These are phyloP conservation scores for Takifugu flavidus DNA, from an alignment of 2,113 vertebrate species.

Conservation along the genomic window DNA sequence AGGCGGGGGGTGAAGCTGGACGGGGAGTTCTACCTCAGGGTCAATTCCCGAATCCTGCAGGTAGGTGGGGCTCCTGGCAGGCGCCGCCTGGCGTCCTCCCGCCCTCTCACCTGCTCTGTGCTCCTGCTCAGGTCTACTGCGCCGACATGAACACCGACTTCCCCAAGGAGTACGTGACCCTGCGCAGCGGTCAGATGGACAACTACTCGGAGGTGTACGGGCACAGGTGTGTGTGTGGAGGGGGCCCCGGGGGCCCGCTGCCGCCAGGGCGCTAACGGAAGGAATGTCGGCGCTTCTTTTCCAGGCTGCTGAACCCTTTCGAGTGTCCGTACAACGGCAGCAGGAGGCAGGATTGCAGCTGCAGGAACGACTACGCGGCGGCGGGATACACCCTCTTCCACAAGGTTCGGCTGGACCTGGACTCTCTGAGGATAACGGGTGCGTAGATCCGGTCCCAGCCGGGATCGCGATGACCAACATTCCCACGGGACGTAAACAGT, in stretches of 20 bases:
- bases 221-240: constrained; percentile 72
- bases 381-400: constrained; percentile 88
- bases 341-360: constrained; percentile 84
- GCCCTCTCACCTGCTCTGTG: constrained; percentile 18
- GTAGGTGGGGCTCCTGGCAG: constrained; percentile 62
- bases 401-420: constrained; percentile 88
- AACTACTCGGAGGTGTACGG: constrained; percentile 96
- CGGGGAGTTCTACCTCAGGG: constrained; percentile 84
- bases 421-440: constrained; percentile 89
- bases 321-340: constrained; percentile 94
- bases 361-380: constrained; percentile 86
- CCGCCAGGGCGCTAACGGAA: not conserved
- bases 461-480: no score
- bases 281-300: not conserved
- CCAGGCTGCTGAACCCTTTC: constrained; percentile 88
- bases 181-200: constrained; percentile 87
- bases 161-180: constrained; percentile 89
- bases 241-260: not conserved
- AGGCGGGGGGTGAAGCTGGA: constrained; percentile 80
- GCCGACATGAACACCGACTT: constrained; percentile 83
- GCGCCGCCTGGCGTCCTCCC: constrained; percentile 5
- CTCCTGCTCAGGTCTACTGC: constrained; percentile 83
- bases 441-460: constrained; percentile 54
- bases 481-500: no score
- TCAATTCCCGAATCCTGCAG: constrained; percentile 85